Base-by-base conservation (phyloP, 1,140 invertebrate species). In the Formica exsecta region DNA sequence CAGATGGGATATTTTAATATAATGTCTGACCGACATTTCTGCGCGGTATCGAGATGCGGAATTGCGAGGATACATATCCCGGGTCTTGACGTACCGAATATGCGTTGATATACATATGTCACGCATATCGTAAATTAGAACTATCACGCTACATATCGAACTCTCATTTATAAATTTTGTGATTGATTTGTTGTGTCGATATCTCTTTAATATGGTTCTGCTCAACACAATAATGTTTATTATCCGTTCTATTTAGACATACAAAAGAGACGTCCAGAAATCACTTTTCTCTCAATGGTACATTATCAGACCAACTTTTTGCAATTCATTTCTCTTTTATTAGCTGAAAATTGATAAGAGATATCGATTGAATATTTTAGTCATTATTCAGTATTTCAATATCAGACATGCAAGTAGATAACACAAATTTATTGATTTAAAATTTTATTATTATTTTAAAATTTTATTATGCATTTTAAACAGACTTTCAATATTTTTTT, bases 1-100 rank as follows among this genome's bases (percentile, higher is more conserved):
- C 36, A 80, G 65, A 80, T 80, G 77, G 77, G 77, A 70, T 80
- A 54, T 80, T 80, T 80, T 80, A 80, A 80, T 80, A 80, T 29
- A 29, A 29, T 80, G 77, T 70, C 65, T 54, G 36, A 70, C 77
- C 77, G 51, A 80, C 66, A 80, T 80, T 80, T 80, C 77, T 80
- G 51, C 16, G 41, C 38, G 44, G 32, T n/a, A 57, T 68, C 76
- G 64, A 51, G 16, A 80, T 32, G 51, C 32, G 22, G 62, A 70
- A 80, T 68, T 70, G 65, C 36, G 65, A 41, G 48, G n/a, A 59
- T 70, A 80, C 51, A 41, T 32, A 57, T 13, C 64, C 16, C 36
- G 48, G 16, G 8, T 51, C 36, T 80, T 80, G 77, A 80, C 77
- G 38, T 41, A 36, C 5, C 64, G 22, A 9, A 22, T 38, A 22